Base-by-base conservation (phyloP, 2,797 vertebrate genomes). In the Oryzias dopingdopingensis region DNA sequence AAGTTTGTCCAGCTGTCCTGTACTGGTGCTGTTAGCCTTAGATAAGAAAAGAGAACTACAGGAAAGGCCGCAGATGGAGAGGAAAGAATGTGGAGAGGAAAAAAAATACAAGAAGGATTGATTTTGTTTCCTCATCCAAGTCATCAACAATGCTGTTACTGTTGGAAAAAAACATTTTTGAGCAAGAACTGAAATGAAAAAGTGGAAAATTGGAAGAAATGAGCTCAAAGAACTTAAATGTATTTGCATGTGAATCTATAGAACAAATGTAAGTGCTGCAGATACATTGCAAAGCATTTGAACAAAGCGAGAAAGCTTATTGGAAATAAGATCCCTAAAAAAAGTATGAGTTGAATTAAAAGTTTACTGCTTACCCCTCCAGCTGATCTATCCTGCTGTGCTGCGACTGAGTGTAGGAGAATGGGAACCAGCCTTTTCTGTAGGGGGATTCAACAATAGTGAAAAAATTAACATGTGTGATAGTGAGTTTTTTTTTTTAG, bases 351-450 rank as follows among this genome's bases (percentile, higher is more conserved):
- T n/a, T 1, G 3, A 15, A 48, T 46, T n/a, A 20, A 63, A 58
- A 7, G 42, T 26, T 24, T 41, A 22, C 42, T 1, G 52, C 84
- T 80, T 66, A 93, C 93, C 88, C 90, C 50, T 89, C 86, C 0
- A 85, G 70, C 37, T 86, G 88, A 60, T 92, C 92, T 2, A 69
- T 52, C 58, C 74, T 78, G 62, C 81, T 82, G 23, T 86, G 84
- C 24, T 88, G 83, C 0, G 90, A 85, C 52, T 93, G 92, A 44
- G 94, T 95, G 86, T 94, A 94, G 67, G 94, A 93, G 86, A 93
- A 92, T 66, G 94, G 94, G 82, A 95, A 95, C 94, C 94, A 95
- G 81, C 94, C 94, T 93, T 95, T 95, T 85, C 94, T 95, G 77
- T 49, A 20, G 56, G 42, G 57, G 26, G 55, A 59, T 14, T 6